These are phyloP conservation scores for Zenarchopterus dispar DNA, from an alignment of 2,797 vertebrate genomes.

Conservation along the genomic window DNA sequence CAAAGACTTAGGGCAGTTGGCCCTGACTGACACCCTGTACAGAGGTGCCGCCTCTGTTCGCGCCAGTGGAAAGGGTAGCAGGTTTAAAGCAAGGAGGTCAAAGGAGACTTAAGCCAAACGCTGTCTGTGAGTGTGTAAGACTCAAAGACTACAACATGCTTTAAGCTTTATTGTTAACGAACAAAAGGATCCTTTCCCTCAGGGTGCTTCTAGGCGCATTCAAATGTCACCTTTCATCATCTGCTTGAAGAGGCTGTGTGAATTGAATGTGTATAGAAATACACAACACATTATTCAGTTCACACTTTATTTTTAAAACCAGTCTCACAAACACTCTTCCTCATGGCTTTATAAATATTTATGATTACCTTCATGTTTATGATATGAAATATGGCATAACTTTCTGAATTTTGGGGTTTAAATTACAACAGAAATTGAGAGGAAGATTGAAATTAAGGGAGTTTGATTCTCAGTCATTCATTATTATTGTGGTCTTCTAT, in stretches of 20 bases:
- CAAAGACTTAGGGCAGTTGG: conserved; percentile 77
- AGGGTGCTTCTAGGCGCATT: conserved; percentile 22
- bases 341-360: too few relatives aligned
- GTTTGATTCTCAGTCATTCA: too few relatives aligned
- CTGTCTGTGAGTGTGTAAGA: conserved; percentile 53
- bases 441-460: too few relatives aligned
- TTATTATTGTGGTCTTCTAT: too few relatives aligned
- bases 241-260: conserved; percentile 44
- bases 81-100: conserved; percentile 66
- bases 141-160: conserved; percentile 44
- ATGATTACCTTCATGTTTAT: too few relatives aligned
- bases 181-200: conserved; percentile 56
- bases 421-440: too few relatives aligned
- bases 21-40: conserved; percentile 68
- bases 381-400: too few relatives aligned
- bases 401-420: too few relatives aligned
- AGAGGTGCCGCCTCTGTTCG: conserved; percentile 40
- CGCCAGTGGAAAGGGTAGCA: conserved; percentile 51
- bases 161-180: conserved; percentile 56
- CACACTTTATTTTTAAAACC: too few relatives aligned
- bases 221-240: conserved; percentile 35
- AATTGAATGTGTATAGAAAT: conserved; percentile 17
- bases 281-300: too few relatives aligned
- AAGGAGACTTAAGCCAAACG: conserved; percentile 53
- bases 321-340: too few relatives aligned